Evolutionary conservation across 2,888 invertebrate species (phyloP).

Genomic region (Phengaris arion): DNA sequence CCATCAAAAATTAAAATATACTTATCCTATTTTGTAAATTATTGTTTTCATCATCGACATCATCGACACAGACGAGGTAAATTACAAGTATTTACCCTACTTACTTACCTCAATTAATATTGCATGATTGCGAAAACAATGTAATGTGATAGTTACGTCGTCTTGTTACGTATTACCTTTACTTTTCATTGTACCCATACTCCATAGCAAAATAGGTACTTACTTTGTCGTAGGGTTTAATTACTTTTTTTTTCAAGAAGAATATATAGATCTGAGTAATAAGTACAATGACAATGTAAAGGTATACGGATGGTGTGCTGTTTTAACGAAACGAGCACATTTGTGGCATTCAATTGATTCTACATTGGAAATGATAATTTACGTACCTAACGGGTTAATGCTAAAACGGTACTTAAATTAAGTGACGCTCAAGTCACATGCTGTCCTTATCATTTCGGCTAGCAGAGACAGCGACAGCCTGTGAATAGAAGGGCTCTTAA

Average conservation of each 20-base stretch:
- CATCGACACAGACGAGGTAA: background rate
- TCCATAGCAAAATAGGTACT: background rate
- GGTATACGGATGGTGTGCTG: no score
- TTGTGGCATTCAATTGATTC: no score
- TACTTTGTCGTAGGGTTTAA: background rate
- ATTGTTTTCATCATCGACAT: conserved; percentile 2
- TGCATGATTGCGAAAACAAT: conserved; percentile 18
- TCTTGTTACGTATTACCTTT: conserved; percentile 10
- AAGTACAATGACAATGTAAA: no score
- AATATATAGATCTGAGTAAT: background rate
- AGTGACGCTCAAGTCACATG: no score
- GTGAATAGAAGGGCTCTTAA: no score
- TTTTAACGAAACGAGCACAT: no score
- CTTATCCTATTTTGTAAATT: background rate
- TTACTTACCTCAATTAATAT: conserved; percentile 4
- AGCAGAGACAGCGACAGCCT: no score
- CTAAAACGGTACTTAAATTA: no score
- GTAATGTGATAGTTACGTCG: conserved; percentile 19
- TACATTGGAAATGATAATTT: no score
- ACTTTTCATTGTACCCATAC: background rate
- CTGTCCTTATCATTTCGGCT: no score
- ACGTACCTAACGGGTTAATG: no score
- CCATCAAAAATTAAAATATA: no score
- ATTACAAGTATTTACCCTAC: conserved; percentile 4
- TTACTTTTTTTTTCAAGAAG: background rate